Evolutionary conservation across 64 coral and sea anemone genomes (phyloP), one percentile per base, ranked within the genome.

Genomic region (Dendronephthya gigantea): DNA sequence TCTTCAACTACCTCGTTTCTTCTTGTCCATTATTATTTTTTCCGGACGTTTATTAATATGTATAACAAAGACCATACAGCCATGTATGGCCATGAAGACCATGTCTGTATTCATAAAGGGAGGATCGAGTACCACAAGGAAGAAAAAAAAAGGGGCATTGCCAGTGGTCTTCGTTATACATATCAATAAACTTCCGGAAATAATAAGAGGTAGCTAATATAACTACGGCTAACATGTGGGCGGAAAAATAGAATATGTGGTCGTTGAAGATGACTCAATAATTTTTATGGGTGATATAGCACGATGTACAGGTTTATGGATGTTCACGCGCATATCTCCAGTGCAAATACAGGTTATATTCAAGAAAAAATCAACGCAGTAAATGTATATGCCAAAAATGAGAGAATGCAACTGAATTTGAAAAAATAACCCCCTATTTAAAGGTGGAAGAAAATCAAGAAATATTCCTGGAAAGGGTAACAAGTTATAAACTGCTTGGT

Each of bases 221-320:
- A 33, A 37, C 1, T 22, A 76, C 23, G 51, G 51, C 22, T 58
- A 17, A 5, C 35, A 31, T 3, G 13, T 34, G 35, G 12, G 7
- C 5, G 29, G 34, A 30, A 76, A 76, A 15, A 37, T 34, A 76
- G 69, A 37, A 1, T 34, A 16, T 28, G 69, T 76, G 3, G 69
- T 76, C 3, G 34, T 76, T 30, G 69, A 76, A 33, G 69, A 76
- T 13, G 69, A 76, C 35, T 34, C 69, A 76, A 34, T 34, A 31
- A 7, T 76, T 76, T 76, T 76, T 76, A 76, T 76, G 69, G 69
- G 34, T 75, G 69, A 75, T 33, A 75, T 4, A n/a, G n/a, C 28
- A 75, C 28, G 15, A 75, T 30, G 3, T 75, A 75, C 15, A 30
- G 34, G 69, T 7, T 75, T 8, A 27, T 37, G 12, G 35, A 76